Conservation (phyloP, 2,888 invertebrate genomes). For the Polia nebulosa region DNA sequence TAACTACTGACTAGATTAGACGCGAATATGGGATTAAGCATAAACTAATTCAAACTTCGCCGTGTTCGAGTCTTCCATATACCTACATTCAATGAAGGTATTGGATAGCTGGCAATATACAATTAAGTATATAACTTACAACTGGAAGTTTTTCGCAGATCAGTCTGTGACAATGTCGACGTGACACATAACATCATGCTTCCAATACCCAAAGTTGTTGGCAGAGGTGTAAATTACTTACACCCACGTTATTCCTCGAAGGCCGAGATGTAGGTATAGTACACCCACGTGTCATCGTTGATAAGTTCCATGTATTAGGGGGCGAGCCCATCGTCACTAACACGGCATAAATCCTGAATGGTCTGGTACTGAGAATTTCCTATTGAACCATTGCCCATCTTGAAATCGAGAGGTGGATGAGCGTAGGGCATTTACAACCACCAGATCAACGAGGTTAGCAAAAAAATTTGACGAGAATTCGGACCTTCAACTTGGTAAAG, state of each 20-base stretch:
- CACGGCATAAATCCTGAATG: background rate
- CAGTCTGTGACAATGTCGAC: background rate
- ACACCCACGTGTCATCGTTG: background rate
- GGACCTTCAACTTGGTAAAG: background rate
- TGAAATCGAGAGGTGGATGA: background rate
- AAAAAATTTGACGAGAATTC: background rate
- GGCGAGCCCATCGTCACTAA: background rate
- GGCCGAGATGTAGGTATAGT: background rate
- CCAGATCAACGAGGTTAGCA: too few relatives aligned
- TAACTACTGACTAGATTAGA: conserved; percentile 40
- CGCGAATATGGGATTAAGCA: conserved; percentile 37
- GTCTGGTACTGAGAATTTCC: background rate
- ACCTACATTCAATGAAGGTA: conserved; percentile 4
- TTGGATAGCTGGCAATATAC: conserved; percentile 14
- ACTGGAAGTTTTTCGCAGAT: conserved; percentile 22
- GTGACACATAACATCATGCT: background rate
- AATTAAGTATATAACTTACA: conserved; percentile 1
- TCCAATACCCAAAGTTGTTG: background rate
- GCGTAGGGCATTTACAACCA: background rate
- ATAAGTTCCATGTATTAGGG: background rate
- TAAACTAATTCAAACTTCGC: conserved; percentile 57
- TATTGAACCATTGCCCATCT: background rate
- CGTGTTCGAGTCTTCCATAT: conserved; percentile 10
- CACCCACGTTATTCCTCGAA: background rate
- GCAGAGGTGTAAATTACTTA: background rate